phyloP scores from a whole-genome alignment of 2,113 vertebrate genomes.

The Astur gentilis region DNA sequence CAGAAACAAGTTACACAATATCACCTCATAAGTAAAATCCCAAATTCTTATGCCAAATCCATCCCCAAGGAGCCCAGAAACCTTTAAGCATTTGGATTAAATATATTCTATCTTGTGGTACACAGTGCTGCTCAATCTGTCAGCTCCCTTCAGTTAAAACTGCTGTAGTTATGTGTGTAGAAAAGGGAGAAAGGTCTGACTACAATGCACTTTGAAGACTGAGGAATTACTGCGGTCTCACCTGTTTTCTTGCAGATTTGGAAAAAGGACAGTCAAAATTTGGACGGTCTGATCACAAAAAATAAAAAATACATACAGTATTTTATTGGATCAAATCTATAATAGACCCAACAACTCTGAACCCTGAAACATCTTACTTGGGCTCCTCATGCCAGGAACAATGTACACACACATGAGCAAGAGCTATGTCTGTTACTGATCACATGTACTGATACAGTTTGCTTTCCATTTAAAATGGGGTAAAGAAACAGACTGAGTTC shows the following conservation, averaged over 20 bases:
- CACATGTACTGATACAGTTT: neutral
- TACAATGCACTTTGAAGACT: neutral
- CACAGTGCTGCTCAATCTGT: neutral
- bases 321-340: neutral
- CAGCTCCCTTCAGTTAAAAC: neutral
- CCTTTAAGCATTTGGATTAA: neutral
- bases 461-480: neutral
- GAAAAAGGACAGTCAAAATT: neutral
- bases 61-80: neutral
- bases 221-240: neutral
- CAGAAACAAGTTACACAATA: neutral
- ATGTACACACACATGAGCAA: accelerated
- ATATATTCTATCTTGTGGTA: neutral
- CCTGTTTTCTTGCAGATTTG: neutral
- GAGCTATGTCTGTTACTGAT: neutral
- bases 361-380: neutral
- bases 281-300: neutral
- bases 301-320: neutral
- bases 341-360: neutral
- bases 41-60: neutral
- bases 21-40: neutral
- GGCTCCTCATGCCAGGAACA: neutral
- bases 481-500: neutral
- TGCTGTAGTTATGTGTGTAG: neutral
- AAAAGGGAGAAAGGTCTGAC: neutral